Evolutionary conservation across 2,797 vertebrate genomes (phyloP).

Genomic region (Sebastiscus tertius): DNA sequence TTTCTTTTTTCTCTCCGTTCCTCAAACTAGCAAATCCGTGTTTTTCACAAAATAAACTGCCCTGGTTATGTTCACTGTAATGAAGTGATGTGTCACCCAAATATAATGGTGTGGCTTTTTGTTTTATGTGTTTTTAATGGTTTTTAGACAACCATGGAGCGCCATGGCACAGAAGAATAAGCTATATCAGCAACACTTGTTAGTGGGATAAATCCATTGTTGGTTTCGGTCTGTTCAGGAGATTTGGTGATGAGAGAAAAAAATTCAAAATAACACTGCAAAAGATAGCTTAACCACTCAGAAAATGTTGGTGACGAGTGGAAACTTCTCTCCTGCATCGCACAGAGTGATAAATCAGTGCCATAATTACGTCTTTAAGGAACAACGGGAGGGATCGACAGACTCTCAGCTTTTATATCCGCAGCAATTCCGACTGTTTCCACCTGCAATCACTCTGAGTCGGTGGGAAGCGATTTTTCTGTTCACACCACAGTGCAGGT

Average conservation of each 20-base stretch:
- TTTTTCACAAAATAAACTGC: not conserved
- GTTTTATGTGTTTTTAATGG: not conserved
- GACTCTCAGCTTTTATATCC: constrained; percentile 8
- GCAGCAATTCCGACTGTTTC: constrained; percentile 20
- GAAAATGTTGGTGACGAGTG: not conserved
- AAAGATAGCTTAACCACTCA: not conserved
- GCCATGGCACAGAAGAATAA: not conserved
- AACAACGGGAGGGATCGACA: not conserved
- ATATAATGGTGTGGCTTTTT: not conserved
- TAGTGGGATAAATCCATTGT: not conserved
- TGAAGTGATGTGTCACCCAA: not conserved
- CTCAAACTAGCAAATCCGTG: not conserved
- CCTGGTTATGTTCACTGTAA: not conserved
- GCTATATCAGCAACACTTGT: not conserved
- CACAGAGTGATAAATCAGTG: not conserved
- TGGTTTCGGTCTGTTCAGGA: not conserved
- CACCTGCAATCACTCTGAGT: constrained; percentile 37
- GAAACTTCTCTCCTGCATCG: not conserved
- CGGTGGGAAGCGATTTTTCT: constrained; percentile 38
- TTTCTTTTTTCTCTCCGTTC: not conserved
- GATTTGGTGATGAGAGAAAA: not conserved
- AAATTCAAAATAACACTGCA: not conserved
- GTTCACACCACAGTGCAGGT: constrained; percentile 56
- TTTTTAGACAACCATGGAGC: not conserved
- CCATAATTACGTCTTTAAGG: not conserved